Evolutionary conservation across 2,797 vertebrate genomes (phyloP), one percentile per base, ranked within the genome.

Genomic region (Meriones psammophilus): DNA sequence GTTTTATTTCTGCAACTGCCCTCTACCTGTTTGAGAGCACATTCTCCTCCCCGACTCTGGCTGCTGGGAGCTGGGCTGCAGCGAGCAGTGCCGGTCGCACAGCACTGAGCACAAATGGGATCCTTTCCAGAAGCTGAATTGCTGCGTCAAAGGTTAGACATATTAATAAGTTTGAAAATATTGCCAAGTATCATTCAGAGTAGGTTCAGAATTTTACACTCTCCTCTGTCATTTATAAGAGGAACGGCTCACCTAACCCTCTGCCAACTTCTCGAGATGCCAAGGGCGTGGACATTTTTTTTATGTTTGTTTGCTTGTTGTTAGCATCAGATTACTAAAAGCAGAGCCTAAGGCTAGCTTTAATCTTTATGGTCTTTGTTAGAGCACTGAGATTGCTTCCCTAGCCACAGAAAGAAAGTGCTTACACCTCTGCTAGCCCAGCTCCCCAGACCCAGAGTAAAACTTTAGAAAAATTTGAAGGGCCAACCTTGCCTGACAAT

Each of bases 51-150:
- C 54, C 0, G 1, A 7, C 5, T 50, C 66, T 18, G 20, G 18
- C 42, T 12, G 5, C 46, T 0, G 0, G 36, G 14, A 85, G 2
- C 6, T 0, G 26, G 4, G 6, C 60, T 2, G 0, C 2, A 24
- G 0, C 1, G 17, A 68, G 26, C 2, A 2, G 12, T 50, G 2
- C 88, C 0, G 2, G 42, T 3, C 33, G 4, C 4, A 18, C 9
- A 18, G 14, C 26, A 4, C 69, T 69, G 84, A 69, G 13, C 33
- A 36, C n/a, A 9, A 0, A n/a, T 15, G 64, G 20, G 30, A 46
- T 20, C 3, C 5, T 58, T 88, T 68, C 71, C 58, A 30, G 77
- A 26, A 8, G 54, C 36, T 46, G 62, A 78, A 17, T 5, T 42
- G 73, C 84, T 91, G 90, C 56, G 88, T 77, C 78, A 33, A 46